phyloP scores from a whole-genome alignment of 2,888 invertebrate genomes.

The Dinocampus coccinellae region DNA sequence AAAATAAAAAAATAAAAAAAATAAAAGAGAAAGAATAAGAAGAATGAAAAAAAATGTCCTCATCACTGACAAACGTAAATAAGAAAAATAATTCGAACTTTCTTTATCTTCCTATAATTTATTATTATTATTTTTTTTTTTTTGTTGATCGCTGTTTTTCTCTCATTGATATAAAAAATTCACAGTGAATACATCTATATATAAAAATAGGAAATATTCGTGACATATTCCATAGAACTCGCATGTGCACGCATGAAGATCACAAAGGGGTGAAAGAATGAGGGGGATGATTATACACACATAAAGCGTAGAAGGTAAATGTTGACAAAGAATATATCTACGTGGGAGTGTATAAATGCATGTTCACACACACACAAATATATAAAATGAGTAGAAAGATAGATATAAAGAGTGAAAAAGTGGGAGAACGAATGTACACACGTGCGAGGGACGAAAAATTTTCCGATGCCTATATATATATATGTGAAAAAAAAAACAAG shows the following conservation, averaged over 20 bases:
- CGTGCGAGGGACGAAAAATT: slow-evolving; percentile 41
- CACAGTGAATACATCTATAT: slow-evolving; percentile 15
- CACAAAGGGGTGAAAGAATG: slow-evolving; percentile 5
- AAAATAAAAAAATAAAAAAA: not conserved
- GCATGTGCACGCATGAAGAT: slow-evolving; percentile 41
- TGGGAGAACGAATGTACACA: slow-evolving; percentile 2
- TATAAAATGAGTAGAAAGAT: not conserved
- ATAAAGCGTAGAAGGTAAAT: not conserved
- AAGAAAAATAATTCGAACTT: not conserved
- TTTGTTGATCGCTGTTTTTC: too few relatives aligned
- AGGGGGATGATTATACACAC: slow-evolving; percentile 4
- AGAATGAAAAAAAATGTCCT: not conserved
- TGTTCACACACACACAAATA: not conserved
- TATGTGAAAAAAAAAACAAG: slow-evolving; percentile 36
- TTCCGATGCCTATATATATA: slow-evolving; percentile 43
- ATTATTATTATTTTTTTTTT: slow-evolving; percentile 7
- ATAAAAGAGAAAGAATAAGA: not conserved
- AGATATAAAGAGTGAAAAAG: slow-evolving; percentile 4
- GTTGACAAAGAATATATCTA: not conserved
- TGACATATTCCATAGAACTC: slow-evolving; percentile 41
- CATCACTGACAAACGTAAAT: not conserved
- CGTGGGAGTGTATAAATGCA: not conserved
- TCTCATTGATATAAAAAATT: slow-evolving; percentile 18
- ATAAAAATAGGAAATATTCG: slow-evolving; percentile 18
- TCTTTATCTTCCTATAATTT: not conserved